Base-by-base conservation (phyloP, 2,797 vertebrate genomes). In the Tragelaphus oryx region DNA sequence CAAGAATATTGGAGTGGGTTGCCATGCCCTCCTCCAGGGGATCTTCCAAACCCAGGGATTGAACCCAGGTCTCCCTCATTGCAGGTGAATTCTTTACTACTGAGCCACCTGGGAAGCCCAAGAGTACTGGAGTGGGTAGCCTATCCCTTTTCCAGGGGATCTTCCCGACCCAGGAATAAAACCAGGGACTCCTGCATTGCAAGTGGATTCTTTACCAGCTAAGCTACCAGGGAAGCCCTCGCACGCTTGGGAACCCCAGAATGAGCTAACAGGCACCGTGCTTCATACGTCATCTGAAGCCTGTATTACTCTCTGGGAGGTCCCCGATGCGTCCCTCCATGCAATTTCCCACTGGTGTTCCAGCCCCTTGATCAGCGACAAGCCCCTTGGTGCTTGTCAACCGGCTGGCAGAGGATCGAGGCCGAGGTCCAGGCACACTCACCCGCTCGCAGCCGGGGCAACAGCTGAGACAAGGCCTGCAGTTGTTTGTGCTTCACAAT, bases 401-500 rank as follows among this genome's bases (percentile, higher is more conserved):
- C n/a, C 54, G 5, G 86, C 13, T n/a, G 3, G 79, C 20, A 48
- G 46, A 82, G 55, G 54, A 22, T 79, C 80, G 10, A 84, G 28
- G 37, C 55, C n/a, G 41, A 87, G 89, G 52, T 5, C 12, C 50
- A 24, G 24, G 46, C 16, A 65, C 24, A 88, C 98, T 98, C 97
- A 99, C 99, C 99, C 0, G 99, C 99, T 97, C 99, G 99, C 89
- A 99, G 99, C 52, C 98, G 98, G 0, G 99, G 99, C 97, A 99
- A 98, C 97, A 99, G 99, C 80, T 99, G 99, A 8, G 99, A 99
- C 0, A 99, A 98, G 4, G 99, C 98, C 60, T 95, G 96, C 20
- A 99, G 99, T 98, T 99, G 99, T 5, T 98, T 85, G 11, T 99
- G 99, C 80, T 98, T 98, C 2, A 97, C 95, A 14, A 98, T 98